Conservation (phyloP, 2,113 vertebrate genomes). For the Tor tambroides region DNA sequence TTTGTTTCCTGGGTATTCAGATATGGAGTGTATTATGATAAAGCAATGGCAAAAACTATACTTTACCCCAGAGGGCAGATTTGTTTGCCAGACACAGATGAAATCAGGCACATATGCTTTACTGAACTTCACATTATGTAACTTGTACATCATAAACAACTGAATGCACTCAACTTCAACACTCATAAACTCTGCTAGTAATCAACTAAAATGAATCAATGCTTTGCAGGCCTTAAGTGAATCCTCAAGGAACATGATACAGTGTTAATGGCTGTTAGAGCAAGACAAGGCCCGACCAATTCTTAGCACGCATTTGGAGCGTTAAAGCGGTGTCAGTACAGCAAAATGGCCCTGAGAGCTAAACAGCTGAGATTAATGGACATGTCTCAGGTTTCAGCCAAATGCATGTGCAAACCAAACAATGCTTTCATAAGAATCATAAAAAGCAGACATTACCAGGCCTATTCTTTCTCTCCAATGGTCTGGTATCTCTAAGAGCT, state of each 20-base stretch:
- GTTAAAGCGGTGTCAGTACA: not conserved
- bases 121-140: conserved; percentile 1
- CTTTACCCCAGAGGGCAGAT: not conserved
- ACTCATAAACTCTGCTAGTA: not conserved
- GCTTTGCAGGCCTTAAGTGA: conserved; percentile 18
- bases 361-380: conserved; percentile 6
- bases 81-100: not conserved
- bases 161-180: not conserved
- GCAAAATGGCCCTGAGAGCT: not conserved
- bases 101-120: not conserved
- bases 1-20: not conserved
- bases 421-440: not conserved
- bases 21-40: not conserved
- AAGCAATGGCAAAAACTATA: not conserved
- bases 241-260: conserved; percentile 16
- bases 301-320: not conserved
- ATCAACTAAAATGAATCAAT: conserved; percentile 3
- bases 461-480: not conserved
- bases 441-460: not conserved
- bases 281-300: not conserved
- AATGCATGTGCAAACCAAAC: conserved; percentile 32
- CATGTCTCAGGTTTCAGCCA: conserved; percentile 13
- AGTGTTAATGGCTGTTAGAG: not conserved
- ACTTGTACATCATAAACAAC: not conserved
- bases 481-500: conserved; percentile 14